phyloP scores from a whole-genome alignment of 2,797 vertebrate genomes.

The Knipowitschia caucasica region DNA sequence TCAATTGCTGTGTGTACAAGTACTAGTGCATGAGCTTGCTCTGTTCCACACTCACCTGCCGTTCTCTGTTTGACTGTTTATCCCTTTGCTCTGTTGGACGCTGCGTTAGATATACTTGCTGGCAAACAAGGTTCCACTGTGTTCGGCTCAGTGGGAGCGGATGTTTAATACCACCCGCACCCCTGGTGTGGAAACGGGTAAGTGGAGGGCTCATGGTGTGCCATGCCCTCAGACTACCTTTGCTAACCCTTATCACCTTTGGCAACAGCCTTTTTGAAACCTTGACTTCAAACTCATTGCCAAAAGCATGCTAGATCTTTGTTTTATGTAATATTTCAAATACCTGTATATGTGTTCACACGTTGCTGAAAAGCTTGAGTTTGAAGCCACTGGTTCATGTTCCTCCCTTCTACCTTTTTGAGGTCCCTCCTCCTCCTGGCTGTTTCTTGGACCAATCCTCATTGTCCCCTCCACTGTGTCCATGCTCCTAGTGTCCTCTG shows the following conservation, averaged over 20 bases:
- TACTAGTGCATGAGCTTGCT: slow-evolving; percentile 44
- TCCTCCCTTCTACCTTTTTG: slow-evolving; percentile 31
- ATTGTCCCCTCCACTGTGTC: slow-evolving; percentile 44
- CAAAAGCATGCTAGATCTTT: slow-evolving; percentile 31
- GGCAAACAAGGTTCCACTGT: slow-evolving; percentile 92
- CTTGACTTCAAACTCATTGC: slow-evolving; percentile 45
- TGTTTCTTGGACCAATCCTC: slow-evolving; percentile 46
- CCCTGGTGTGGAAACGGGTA: slow-evolving; percentile 93
- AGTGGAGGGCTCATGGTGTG: slow-evolving; percentile 64
- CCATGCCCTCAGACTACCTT: slow-evolving; percentile 43
- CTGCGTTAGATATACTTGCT: slow-evolving; percentile 86
- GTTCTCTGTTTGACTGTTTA: slow-evolving; percentile 73
- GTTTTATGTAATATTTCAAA: not conserved
- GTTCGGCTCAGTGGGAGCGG: slow-evolving; percentile 97
- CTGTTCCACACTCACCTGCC: slow-evolving; percentile 52
- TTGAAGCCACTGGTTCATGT: slow-evolving; percentile 55
- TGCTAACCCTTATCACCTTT: slow-evolving; percentile 23
- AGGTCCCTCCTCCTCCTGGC: slow-evolving; percentile 38
- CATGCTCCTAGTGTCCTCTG: slow-evolving; percentile 51
- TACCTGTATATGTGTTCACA: not conserved
- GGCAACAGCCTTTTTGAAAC: slow-evolving; percentile 50
- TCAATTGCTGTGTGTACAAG: slow-evolving; percentile 19
- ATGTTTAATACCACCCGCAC: slow-evolving; percentile 95
- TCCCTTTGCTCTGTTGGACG: slow-evolving; percentile 63
- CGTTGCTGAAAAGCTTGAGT: slow-evolving; percentile 53